A percentile compares a stretch with the other conserved stretches of the same genome.
Evolutionary conservation across 2,113 vertebrate genomes (phyloP).

Genomic region (Engystomops pustulosus): DNA sequence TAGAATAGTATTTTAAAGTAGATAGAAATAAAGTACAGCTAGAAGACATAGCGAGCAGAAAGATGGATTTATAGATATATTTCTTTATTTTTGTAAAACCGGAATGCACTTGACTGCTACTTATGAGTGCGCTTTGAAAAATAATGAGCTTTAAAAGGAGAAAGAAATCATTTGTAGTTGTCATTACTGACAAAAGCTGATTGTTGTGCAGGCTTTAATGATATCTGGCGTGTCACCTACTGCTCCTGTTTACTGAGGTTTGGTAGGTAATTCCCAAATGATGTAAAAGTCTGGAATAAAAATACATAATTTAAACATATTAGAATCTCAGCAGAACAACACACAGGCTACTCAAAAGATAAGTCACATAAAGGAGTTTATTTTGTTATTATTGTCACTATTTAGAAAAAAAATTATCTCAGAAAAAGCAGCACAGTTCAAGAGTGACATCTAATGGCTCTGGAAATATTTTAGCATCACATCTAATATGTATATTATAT

Average conservation of each 20-base stretch:
- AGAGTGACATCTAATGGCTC: constrained; percentile 55
- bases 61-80: neutral
- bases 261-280: constrained; percentile 35
- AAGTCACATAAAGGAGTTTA: constrained; percentile 23
- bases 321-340: constrained; percentile 40
- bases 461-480: neutral
- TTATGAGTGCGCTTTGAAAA: constrained; percentile 24
- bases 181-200: constrained; percentile 41
- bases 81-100: neutral
- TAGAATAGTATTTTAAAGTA: no score
- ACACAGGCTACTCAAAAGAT: constrained; percentile 1
- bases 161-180: constrained; percentile 26
- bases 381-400: neutral
- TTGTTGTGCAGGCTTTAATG: constrained; percentile 34
- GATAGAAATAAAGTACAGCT: no score
- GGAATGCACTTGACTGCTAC: neutral
- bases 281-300: constrained; percentile 30
- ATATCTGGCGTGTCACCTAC: constrained; percentile 39
- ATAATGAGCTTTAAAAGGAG: constrained; percentile 37
- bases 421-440: neutral
- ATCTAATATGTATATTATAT: neutral
- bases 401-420: neutral
- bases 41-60: no score
- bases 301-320: constrained; percentile 48
- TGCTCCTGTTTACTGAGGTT: constrained; percentile 39